Evolutionary conservation across 2,113 vertebrate genomes (phyloP).

Genomic region (Xenopus laevis): DNA sequence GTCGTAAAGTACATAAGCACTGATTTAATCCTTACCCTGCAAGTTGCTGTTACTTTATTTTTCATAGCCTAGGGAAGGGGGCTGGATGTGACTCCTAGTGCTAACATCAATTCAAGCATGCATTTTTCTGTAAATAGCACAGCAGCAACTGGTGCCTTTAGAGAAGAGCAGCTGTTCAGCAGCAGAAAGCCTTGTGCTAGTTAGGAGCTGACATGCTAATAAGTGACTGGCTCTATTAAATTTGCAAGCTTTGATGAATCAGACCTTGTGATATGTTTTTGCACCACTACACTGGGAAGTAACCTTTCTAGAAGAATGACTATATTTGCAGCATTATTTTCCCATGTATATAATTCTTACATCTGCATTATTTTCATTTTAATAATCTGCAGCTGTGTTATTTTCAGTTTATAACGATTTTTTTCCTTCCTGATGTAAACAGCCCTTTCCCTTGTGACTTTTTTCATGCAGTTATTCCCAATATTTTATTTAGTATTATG

Average conservation of each 20-base stretch:
- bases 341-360: background rate
- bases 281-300: slow-evolving; percentile 10
- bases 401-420: background rate
- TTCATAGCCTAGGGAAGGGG: slow-evolving; percentile 20
- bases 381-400: slow-evolving; percentile 1
- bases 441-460: background rate
- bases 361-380: slow-evolving; percentile 3
- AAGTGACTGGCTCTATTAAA: slow-evolving; percentile 36
- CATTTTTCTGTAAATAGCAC: slow-evolving; percentile 39
- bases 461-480: too few relatives aligned
- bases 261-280: slow-evolving; percentile 22
- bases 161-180: slow-evolving; percentile 38
- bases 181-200: slow-evolving; percentile 35
- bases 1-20: slow-evolving; percentile 4
- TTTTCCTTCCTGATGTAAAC: background rate
- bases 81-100: slow-evolving; percentile 30
- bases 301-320: background rate
- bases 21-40: slow-evolving; percentile 5
- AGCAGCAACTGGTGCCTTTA: slow-evolving; percentile 36
- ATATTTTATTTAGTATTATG: slow-evolving; percentile 14
- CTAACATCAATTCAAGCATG: slow-evolving; percentile 36
- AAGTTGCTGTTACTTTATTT: slow-evolving; percentile 10
- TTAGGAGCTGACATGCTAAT: slow-evolving; percentile 40
- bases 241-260: slow-evolving; percentile 25
- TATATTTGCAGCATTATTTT: background rate